Base-by-base conservation (phyloP, 2,888 invertebrate species). In the Nymphalis c-album region DNA sequence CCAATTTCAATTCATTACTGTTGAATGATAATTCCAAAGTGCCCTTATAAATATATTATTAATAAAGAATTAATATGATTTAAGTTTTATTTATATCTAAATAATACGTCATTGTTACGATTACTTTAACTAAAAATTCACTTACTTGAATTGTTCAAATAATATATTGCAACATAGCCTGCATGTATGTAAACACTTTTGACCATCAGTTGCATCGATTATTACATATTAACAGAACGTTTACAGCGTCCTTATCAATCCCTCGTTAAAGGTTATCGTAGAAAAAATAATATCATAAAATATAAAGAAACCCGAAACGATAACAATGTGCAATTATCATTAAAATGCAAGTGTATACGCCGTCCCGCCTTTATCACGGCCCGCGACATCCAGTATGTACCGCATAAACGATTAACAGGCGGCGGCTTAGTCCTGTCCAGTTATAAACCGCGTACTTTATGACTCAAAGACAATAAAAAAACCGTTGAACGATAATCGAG, bases 381-480 rank as follows among this genome's bases (percentile, higher is more conserved):
- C 13, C 17, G 26, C 26, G 13, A 18, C 7, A 20, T 10, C 20
- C 50, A 50, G 18, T 50, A 10, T 2, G 40, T 13, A 18, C 20
- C 20, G 18, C 3, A 50, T 10, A 50, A 18, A 50, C 48, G 17
- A 50, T 50, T 50, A 50, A 50, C 18, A 10, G 35, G 20, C 57
- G 40, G 57, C 57, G 57, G 10, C 18, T 57, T 18, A 26, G 26
- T 57, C 57, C 57, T 35, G 57, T 40, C 40, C 48, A 35, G 47
- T 53, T 58, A 67, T 70, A 70, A 70, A 67, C 17, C 58, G 40
- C 59, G 51, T 20, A 46, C 35, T 67, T 70, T 70, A 70, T 62
- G 67, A 67, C 40, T 47, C 48, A 13, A 57, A 66, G n/a, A 20
- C 35, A 13, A 48, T 57, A 66, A 61, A 60, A 31, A 47, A 22